Evolutionary conservation across 2,113 vertebrate species (phyloP).

Genomic region (Paedocypris sp.): DNA sequence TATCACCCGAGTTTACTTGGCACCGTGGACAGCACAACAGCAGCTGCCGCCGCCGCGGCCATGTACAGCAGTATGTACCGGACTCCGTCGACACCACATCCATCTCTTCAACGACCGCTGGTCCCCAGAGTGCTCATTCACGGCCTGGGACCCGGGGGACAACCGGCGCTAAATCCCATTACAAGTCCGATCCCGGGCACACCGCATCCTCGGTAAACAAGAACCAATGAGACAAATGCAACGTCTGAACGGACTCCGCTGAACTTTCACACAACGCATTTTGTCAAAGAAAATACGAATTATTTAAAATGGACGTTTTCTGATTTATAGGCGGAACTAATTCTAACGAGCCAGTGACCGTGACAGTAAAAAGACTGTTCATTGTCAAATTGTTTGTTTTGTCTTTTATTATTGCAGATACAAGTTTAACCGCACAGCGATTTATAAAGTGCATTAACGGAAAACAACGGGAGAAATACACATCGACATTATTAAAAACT

Average conservation of each 20-base stretch:
- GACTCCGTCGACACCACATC: constrained; percentile 88
- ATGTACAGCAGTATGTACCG: constrained; percentile 99
- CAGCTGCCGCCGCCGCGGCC: constrained; percentile 87
- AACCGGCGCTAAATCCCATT: constrained; percentile 86
- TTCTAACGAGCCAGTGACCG: constrained; percentile 27
- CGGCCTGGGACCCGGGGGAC: constrained; percentile 87
- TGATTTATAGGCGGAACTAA: constrained; percentile 36
- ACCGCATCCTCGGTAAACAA: constrained; percentile 77
- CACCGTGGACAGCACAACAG: constrained; percentile 90
- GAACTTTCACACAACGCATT: constrained; percentile 41
- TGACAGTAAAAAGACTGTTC: constrained; percentile 51
- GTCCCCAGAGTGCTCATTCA: constrained; percentile 96
- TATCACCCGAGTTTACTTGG: constrained; percentile 91
- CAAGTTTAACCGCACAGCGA: constrained; percentile 69
- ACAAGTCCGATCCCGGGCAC: constrained; percentile 77
- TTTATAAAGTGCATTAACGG: constrained; percentile 72
- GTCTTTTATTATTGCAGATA: constrained; percentile 73
- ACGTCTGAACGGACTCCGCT: constrained; percentile 51
- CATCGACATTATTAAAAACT: constrained; percentile 64
- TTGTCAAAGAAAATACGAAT: constrained; percentile 49
- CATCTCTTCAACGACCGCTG: constrained; percentile 86
- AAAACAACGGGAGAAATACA: constrained; percentile 66
- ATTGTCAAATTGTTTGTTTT: constrained; percentile 62
- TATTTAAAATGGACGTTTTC: constrained; percentile 56
- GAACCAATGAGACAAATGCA: constrained; percentile 36